Evolutionary conservation across 2,113 vertebrate genomes (phyloP).

Genomic region (Rhinolophus ferrumequinum): DNA sequence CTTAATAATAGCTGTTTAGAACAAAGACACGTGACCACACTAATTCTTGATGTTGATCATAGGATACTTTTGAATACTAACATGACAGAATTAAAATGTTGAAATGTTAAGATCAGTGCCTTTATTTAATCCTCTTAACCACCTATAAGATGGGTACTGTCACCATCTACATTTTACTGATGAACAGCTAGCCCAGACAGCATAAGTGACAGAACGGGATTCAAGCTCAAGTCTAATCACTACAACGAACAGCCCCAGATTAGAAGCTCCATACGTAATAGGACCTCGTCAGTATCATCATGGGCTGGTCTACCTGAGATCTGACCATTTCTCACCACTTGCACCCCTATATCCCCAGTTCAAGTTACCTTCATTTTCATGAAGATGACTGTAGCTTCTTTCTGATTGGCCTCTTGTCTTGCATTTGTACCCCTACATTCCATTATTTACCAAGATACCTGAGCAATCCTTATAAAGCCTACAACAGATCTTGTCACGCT

Average conservation of each 20-base stretch:
- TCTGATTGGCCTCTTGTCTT: not conserved
- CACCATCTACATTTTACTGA: not conserved
- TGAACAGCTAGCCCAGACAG: not conserved
- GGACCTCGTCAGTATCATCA: too few species aligned
- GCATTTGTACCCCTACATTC: rapidly evolving
- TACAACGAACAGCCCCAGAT: not conserved
- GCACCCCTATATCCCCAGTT: not conserved
- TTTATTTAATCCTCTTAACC: not conserved
- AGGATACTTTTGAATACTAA: not conserved
- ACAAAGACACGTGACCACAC: not conserved
- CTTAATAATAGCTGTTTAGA: not conserved
- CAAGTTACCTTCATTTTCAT: not conserved
- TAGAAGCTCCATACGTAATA: not conserved
- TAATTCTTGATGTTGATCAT: not conserved
- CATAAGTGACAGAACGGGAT: not conserved
- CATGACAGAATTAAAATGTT: not conserved
- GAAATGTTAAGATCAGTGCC: not conserved
- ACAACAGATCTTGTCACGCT: not conserved
- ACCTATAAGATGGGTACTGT: not conserved
- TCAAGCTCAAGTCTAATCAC: not conserved
- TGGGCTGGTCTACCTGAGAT: not conserved
- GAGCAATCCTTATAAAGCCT: not conserved
- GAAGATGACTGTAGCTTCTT: not conserved
- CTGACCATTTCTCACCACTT: not conserved
- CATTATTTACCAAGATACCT: not conserved